Evolutionary conservation across 35 echinoderm and acorn worm genomes (phyloP).

Genomic region (Patiria miniata): DNA sequence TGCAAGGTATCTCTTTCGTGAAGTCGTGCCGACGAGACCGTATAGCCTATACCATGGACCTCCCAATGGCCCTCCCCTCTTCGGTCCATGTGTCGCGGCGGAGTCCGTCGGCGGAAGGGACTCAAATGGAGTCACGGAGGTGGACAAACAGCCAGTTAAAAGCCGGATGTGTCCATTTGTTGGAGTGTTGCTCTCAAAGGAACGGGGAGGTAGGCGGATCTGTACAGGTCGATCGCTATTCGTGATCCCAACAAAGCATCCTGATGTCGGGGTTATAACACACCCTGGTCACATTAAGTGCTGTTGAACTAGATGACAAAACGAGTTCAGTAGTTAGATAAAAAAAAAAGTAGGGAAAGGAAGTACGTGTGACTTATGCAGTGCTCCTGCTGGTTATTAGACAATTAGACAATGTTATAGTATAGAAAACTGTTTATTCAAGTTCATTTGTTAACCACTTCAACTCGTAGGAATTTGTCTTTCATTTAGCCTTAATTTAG

Average conservation of each 20-base stretch:
- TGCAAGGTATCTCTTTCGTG: slow-evolving; percentile 1
- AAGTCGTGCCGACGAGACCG: slow-evolving; percentile 3
- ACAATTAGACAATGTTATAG: too few species aligned
- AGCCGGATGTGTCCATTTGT: slow-evolving; percentile 23
- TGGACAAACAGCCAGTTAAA: slow-evolving; percentile 22
- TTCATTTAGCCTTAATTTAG: too few species aligned
- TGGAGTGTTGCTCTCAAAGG: neutral
- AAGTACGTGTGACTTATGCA: too few species aligned
- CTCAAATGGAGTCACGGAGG: slow-evolving; percentile 4
- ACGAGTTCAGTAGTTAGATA: too few species aligned
- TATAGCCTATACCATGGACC: neutral
- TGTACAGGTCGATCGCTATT: neutral
- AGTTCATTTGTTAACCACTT: too few species aligned
- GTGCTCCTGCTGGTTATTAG: too few species aligned
- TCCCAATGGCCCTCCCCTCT: neutral
- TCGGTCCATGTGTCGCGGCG: neutral
- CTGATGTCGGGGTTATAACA: neutral
- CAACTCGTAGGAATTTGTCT: too few species aligned
- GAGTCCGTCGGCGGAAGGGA: neutral
- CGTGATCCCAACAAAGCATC: neutral
- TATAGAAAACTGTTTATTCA: too few species aligned
- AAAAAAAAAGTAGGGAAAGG: too few species aligned
- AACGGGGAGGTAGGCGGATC: neutral
- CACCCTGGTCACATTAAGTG: too few species aligned
- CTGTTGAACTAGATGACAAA: too few species aligned